These are phyloP conservation scores for Nilaparvata lugens DNA, from an alignment of 1,140 invertebrate genomes.

Conservation along the genomic window DNA sequence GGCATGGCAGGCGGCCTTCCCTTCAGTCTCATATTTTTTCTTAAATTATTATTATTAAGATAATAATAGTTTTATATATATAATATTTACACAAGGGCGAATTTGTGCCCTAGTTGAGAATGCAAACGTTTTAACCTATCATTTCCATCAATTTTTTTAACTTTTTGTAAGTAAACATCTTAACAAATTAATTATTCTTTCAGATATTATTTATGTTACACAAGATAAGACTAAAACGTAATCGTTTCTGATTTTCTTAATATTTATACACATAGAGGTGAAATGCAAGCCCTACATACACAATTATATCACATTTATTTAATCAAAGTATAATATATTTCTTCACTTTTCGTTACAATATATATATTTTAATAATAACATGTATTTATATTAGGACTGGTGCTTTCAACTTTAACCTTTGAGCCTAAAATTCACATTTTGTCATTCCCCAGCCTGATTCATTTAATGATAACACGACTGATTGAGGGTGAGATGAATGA, in stretches of 20 bases:
- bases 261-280: constrained; percentile 10
- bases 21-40: constrained; percentile 28
- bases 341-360: constrained; percentile 7
- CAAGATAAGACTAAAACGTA: constrained; percentile 14
- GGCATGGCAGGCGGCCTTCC: constrained; percentile 24
- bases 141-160: constrained; percentile 17
- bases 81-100: constrained; percentile 18
- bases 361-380: constrained; percentile 21
- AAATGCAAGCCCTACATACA: constrained; percentile 29
- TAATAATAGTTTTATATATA: constrained; percentile 2
- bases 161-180: constrained; percentile 14
- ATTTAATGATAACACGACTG: not conserved
- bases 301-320: constrained; percentile 29
- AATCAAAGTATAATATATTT: constrained; percentile 12
- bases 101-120: constrained; percentile 15
- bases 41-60: not conserved
- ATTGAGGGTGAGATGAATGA: not conserved
- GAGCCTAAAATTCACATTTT: constrained; percentile 2
- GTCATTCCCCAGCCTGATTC: constrained; percentile 9
- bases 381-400: constrained; percentile 10
- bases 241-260: not conserved
- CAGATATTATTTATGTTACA: constrained; percentile 22
- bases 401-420: constrained; percentile 4
- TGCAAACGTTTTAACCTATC: constrained; percentile 18
- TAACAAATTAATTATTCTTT: constrained; percentile 18